phyloP scores from a whole-genome alignment of 2,113 vertebrate species.

The Cyprinodon tularosa region DNA sequence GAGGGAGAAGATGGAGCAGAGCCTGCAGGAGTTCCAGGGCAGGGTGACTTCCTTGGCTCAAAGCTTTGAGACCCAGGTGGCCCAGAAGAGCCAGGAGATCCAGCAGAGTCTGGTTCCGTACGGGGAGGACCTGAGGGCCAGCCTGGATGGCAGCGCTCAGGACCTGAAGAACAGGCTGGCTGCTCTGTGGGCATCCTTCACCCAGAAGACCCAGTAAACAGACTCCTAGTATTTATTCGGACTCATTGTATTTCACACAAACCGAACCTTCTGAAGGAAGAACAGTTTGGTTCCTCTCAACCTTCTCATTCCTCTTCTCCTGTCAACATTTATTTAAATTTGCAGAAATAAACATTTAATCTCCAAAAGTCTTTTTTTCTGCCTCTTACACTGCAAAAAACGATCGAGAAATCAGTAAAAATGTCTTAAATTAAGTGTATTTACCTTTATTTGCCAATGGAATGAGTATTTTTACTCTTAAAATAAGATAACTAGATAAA shows the following conservation, averaged over 20 bases:
- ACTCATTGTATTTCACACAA: too few species aligned
- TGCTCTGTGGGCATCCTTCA: constrained; percentile 60
- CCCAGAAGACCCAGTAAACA: constrained; percentile 53
- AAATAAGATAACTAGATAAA: too few species aligned
- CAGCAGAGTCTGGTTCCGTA: constrained; percentile 61
- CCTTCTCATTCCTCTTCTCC: too few species aligned
- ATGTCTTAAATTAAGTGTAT: too few species aligned
- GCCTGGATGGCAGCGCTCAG: constrained; percentile 54
- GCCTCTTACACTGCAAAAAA: too few species aligned
- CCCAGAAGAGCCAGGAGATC: constrained; percentile 58
- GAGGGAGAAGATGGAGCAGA: constrained; percentile 61
- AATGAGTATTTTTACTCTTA: too few species aligned
- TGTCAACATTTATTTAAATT: too few species aligned
- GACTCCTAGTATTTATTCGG: constrained; percentile 36
- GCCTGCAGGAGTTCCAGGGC: constrained; percentile 68
- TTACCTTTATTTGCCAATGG: too few species aligned
- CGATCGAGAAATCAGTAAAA: too few species aligned
- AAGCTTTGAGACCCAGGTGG: constrained; percentile 61
- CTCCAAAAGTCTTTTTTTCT: too few species aligned
- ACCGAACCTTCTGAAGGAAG: neutral
- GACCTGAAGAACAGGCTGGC: constrained; percentile 54
- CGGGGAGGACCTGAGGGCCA: constrained; percentile 55
- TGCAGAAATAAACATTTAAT: too few species aligned
- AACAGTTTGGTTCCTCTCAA: too few species aligned
- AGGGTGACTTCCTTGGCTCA: constrained; percentile 66